These are phyloP conservation scores for Cancer borealis DNA, from an alignment of 2,888 invertebrate genomes.

Conservation along the genomic window DNA sequence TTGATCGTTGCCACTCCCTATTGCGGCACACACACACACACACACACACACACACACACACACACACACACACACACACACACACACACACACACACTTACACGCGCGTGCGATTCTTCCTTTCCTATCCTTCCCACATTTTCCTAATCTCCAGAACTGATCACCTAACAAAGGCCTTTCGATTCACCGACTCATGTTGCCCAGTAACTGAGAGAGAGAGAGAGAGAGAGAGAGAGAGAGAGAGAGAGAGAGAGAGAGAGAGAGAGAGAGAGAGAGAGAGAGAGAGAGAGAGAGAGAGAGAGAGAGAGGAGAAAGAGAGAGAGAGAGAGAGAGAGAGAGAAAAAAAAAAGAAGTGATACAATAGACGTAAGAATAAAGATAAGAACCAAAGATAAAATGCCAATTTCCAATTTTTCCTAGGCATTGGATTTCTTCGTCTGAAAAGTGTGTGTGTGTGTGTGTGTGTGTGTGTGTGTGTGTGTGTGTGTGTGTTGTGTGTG, in stretches of 20 bases:
- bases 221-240: constrained; percentile 10
- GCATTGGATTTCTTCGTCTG: neutral
- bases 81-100: neutral
- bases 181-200: neutral
- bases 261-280: constrained; percentile 21
- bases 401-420: neutral
- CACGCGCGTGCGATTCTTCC: neutral
- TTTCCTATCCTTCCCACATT: constrained; percentile 28
- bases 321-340: too few relatives aligned
- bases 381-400: neutral
- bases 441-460: neutral
- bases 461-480: constrained; percentile 25
- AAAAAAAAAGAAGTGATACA: too few relatives aligned
- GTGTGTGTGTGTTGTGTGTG: neutral
- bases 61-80: constrained; percentile 46
- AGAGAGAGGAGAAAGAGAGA: too few relatives aligned
- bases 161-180: neutral
- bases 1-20: constrained; percentile 18
- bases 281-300: neutral
- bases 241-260: neutral
- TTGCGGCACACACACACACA: constrained; percentile 43
- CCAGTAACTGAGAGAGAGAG: neutral
- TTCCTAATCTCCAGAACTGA: constrained; percentile 4
- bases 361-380: neutral
- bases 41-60: constrained; percentile 45